These are phyloP conservation scores for Carposina sasakii DNA, from an alignment of 1,140 invertebrate species.

Conservation along the genomic window DNA sequence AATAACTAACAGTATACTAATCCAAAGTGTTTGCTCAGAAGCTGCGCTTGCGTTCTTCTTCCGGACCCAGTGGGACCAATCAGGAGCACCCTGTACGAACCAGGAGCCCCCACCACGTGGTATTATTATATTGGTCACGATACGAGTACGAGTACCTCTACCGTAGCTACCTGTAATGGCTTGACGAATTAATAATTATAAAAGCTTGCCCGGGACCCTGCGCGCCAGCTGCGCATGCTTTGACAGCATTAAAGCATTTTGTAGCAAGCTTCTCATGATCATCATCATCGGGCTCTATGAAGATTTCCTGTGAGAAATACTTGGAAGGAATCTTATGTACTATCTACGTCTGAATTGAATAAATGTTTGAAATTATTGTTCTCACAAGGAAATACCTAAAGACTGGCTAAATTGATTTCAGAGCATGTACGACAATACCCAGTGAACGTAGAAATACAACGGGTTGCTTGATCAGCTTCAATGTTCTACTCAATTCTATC, in stretches of 20 bases:
- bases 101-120: slow-evolving; percentile 44
- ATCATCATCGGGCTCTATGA: slow-evolving; percentile 40
- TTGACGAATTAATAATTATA: no score
- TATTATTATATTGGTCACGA: no score
- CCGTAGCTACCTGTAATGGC: no score
- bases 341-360: no score
- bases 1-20: slow-evolving; percentile 66
- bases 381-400: no score
- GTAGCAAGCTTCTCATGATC: slow-evolving; percentile 27
- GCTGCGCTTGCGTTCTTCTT: slow-evolving; percentile 54
- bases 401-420: no score
- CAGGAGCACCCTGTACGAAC: slow-evolving; percentile 61
- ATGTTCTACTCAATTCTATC: no score
- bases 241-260: slow-evolving; percentile 51
- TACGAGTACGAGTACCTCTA: no score
- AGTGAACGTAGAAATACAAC: no score
- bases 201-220: slow-evolving; percentile 44
- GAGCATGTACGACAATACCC: no score
- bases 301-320: slow-evolving; percentile 37
- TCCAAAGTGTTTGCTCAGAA: slow-evolving; percentile 58
- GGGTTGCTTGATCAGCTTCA: no score
- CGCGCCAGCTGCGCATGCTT: slow-evolving; percentile 38
- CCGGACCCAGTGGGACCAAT: slow-evolving; percentile 70
- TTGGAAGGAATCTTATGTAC: neutral
- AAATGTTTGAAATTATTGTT: no score